phyloP scores from a whole-genome alignment of 2,113 vertebrate genomes.

The Electrona antarctica region DNA sequence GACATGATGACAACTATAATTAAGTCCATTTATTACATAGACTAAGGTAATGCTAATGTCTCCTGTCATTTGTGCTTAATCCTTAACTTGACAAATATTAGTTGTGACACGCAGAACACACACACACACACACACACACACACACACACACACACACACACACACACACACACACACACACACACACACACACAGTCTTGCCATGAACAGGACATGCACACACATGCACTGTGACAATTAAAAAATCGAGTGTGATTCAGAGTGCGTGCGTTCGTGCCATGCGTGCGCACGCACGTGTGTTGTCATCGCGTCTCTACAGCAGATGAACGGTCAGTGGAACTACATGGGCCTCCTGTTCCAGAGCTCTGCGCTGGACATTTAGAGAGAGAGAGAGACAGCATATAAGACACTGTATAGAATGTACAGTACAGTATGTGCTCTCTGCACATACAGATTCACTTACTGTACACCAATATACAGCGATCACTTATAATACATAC shows the following conservation, averaged over 20 bases:
- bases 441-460: too few relatives aligned
- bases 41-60: constrained; percentile 62
- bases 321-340: constrained; percentile 61
- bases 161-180: background rate
- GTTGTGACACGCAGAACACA: constrained; percentile 35
- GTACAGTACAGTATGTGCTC: background rate
- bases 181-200: constrained; percentile 1
- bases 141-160: constrained; percentile 1
- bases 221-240: constrained; percentile 4
- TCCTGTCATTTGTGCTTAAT: constrained; percentile 55
- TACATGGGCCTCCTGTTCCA: constrained; percentile 34
- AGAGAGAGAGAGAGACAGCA: constrained; percentile 37
- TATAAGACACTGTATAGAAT: constrained; percentile 6
- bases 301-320: constrained; percentile 14
- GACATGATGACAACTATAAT: constrained; percentile 62
- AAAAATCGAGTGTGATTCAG: background rate
- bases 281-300: background rate
- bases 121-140: constrained; percentile 14
- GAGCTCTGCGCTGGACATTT: constrained; percentile 40
- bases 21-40: constrained; percentile 60
- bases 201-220: background rate
- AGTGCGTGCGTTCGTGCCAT: constrained; percentile 9
- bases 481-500: background rate
- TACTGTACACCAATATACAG: too few relatives aligned
- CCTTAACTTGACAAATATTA: constrained; percentile 59